A percentile compares a stretch with the other conserved stretches of the same genome.
These are phyloP conservation scores for Amblyopsis hoosieri DNA, from an alignment of 2,797 vertebrate species.

Conservation along the genomic window DNA sequence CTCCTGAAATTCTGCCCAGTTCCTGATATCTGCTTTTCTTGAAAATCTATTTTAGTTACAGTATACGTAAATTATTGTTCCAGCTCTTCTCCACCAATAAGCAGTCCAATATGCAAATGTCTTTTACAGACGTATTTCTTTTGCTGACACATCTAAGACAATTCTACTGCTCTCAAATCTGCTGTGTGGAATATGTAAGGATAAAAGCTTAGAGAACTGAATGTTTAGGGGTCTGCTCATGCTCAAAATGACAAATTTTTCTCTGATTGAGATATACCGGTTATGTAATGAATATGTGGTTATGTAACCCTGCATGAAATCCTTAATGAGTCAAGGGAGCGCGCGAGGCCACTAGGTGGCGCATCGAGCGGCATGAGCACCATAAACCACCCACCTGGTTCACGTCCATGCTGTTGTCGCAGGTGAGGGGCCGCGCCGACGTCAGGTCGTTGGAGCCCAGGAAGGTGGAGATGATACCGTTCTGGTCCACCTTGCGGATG, in stretches of 20 bases:
- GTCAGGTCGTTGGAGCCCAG: conserved; percentile 97
- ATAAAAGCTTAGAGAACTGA: neutral
- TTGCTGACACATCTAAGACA: too few relatives aligned
- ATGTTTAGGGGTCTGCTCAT: neutral
- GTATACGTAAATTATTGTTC: too few relatives aligned
- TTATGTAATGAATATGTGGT: conserved; percentile 25
- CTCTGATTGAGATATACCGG: conserved; percentile 2
- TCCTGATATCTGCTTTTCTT: conserved; percentile 29
- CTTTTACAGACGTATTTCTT: too few relatives aligned
- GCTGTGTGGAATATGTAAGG: too few relatives aligned
- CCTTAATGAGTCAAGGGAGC: conserved; percentile 40
- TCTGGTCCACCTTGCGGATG: conserved; percentile 95
- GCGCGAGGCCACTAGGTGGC: conserved; percentile 42
- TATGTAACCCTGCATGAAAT: conserved; percentile 25
- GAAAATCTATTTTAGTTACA: conserved; percentile 23
- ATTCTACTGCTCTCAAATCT: too few relatives aligned
- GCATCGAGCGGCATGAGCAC: conserved; percentile 28
- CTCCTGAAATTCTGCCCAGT: conserved; percentile 41
- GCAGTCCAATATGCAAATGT: too few relatives aligned
- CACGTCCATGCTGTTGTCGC: conserved; percentile 97
- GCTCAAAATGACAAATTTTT: conserved; percentile 8
- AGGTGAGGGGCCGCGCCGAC: conserved; percentile 92
- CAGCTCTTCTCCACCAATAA: too few relatives aligned
- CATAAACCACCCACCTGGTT: conserved; percentile 85
- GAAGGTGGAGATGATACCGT: conserved; percentile 94